These are phyloP conservation scores for Drosophila grimshawi DNA, from an alignment of 1,140 invertebrate genomes.

Conservation along the genomic window DNA sequence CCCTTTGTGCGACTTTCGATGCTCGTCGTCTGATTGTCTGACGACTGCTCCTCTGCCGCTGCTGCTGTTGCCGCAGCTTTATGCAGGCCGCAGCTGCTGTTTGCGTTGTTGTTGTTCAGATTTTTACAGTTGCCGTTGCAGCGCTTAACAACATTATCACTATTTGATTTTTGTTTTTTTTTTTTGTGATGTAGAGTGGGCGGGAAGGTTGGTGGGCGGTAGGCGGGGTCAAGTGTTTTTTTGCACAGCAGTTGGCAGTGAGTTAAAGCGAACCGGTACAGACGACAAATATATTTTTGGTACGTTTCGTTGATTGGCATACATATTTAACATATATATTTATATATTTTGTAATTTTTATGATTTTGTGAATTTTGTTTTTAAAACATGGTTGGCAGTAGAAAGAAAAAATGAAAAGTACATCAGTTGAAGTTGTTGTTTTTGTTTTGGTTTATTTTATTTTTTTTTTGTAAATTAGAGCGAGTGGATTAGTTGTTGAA, in stretches of 20 bases:
- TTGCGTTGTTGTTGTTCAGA: conserved; percentile 72
- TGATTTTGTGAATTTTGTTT: conserved; percentile 47
- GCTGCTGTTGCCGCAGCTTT: background rate
- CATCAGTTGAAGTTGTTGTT: conserved; percentile 19
- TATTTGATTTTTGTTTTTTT: background rate
- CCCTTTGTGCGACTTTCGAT: conserved; percentile 76
- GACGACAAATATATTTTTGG: conserved; percentile 55
- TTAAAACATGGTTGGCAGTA: conserved; percentile 25
- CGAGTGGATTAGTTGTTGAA: conserved; percentile 32
- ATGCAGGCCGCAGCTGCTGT: conserved; percentile 59
- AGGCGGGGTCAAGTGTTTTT: conserved; percentile 58
- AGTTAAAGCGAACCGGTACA: conserved; percentile 73
- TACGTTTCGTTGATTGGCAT: conserved; percentile 39
- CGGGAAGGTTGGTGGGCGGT: conserved; percentile 1
- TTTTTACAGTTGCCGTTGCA: conserved; percentile 77
- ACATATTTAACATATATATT: conserved; percentile 29
- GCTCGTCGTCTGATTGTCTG: conserved; percentile 74
- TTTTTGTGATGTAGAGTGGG: background rate
- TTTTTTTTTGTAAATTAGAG: conserved; percentile 11
- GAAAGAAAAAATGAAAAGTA: conserved; percentile 35
- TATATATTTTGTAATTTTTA: conserved; percentile 39
- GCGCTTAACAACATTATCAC: conserved; percentile 44
- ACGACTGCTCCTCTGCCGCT: conserved; percentile 6
- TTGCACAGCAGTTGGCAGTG: conserved; percentile 79
- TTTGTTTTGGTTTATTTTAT: background rate